phyloP scores from a whole-genome alignment of 1,140 invertebrate species.

The Delia radicum region DNA sequence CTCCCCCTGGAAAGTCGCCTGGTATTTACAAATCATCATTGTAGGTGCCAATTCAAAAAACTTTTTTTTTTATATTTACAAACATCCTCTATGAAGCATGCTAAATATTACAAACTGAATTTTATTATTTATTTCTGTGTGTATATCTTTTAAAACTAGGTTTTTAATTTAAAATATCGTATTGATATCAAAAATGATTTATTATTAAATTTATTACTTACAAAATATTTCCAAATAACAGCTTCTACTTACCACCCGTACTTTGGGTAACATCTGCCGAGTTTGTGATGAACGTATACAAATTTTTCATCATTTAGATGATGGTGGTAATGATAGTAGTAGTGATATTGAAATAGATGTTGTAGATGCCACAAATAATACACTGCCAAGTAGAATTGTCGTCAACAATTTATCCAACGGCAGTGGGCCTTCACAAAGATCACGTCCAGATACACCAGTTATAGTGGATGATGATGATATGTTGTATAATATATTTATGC shows the following conservation, averaged over 20 bases:
- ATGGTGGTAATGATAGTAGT: neutral
- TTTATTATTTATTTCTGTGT: too few relatives aligned
- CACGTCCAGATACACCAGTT: neutral
- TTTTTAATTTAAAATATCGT: too few relatives aligned
- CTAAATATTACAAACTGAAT: too few relatives aligned
- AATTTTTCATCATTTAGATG: conserved; percentile 26
- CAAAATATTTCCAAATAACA: neutral
- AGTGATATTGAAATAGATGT: conserved; percentile 15
- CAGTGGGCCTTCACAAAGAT: neutral
- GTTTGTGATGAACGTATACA: conserved; percentile 28
- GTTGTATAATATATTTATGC: conserved; percentile 26
- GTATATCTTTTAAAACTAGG: too few relatives aligned
- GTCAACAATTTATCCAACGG: neutral
- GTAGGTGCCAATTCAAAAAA: too few relatives aligned
- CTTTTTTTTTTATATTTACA: too few relatives aligned
- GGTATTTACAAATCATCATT: too few relatives aligned
- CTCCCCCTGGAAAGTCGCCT: too few relatives aligned
- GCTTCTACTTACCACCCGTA: conserved; percentile 17
- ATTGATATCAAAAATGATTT: too few relatives aligned
- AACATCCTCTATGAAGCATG: too few relatives aligned
- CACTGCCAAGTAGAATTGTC: neutral
- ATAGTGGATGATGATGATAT: conserved; percentile 29
- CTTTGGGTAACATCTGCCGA: conserved; percentile 28
- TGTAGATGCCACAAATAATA: neutral
- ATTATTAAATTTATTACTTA: neutral